Conservation (phyloP, 2,888 invertebrate genomes). For the Tridacna gigas region DNA sequence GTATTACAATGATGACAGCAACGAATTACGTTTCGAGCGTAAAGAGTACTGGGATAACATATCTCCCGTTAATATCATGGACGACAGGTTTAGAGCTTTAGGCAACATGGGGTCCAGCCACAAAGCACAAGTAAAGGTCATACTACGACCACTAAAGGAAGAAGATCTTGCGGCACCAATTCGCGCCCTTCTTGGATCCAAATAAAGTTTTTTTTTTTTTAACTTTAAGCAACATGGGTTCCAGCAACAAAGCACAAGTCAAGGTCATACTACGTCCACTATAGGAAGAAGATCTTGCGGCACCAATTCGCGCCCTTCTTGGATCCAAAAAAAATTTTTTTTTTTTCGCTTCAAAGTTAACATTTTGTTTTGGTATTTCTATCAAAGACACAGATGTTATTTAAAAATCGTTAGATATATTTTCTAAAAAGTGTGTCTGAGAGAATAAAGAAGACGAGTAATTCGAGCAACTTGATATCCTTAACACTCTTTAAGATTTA, state of each 20-base stretch:
- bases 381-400: too few relatives aligned
- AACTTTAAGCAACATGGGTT: slow-evolving; percentile 47
- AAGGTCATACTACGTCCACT: slow-evolving; percentile 39
- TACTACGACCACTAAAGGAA: slow-evolving; percentile 20
- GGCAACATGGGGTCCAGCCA: slow-evolving; percentile 49
- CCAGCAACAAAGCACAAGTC: slow-evolving; percentile 46
- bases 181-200: neutral
- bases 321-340: neutral
- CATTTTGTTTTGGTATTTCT: too few relatives aligned
- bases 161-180: slow-evolving; percentile 36
- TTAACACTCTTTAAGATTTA: too few relatives aligned
- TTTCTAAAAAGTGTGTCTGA: too few relatives aligned
- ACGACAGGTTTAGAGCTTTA: slow-evolving; percentile 28
- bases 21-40: slow-evolving; percentile 20
- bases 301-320: slow-evolving; percentile 11
- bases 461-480: too few relatives aligned
- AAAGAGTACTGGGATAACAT: slow-evolving; percentile 20
- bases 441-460: too few relatives aligned
- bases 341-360: too few relatives aligned
- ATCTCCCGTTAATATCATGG: slow-evolving; percentile 16
- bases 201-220: too few relatives aligned
- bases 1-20: slow-evolving; percentile 30
- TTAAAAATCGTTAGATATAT: too few relatives aligned
- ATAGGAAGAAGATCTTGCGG: slow-evolving; percentile 28
- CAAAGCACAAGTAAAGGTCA: slow-evolving; percentile 45